Conservation (phyloP, 2,113 vertebrate genomes). For the Crotophaga sulcirostris region DNA sequence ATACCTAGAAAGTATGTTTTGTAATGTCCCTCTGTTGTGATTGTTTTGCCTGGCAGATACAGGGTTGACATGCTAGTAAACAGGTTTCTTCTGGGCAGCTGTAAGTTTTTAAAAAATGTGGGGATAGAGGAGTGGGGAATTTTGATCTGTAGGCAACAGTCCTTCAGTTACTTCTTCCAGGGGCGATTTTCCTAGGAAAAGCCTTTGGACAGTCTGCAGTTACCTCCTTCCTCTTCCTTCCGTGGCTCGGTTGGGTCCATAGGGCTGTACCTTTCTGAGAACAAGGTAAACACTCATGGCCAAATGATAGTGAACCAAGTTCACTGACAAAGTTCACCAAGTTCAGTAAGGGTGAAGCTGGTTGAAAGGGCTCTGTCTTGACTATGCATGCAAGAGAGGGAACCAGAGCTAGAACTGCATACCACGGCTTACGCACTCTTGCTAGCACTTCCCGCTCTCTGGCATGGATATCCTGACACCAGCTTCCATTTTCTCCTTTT, state of each 20-base stretch:
- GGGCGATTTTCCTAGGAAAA: background rate
- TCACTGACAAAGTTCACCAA: background rate
- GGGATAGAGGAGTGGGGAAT: background rate
- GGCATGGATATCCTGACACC: background rate
- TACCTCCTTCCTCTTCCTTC: background rate
- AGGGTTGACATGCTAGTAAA: background rate
- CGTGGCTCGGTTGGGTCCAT: accelerated
- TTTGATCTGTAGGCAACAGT: background rate
- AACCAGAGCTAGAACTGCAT: background rate
- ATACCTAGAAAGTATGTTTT: background rate
- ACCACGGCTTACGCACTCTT: background rate
- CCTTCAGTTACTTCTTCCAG: background rate
- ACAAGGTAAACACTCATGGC: background rate
- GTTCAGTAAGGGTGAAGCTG: background rate
- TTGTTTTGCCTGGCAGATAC: background rate
- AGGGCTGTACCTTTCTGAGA: background rate
- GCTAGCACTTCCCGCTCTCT: background rate
- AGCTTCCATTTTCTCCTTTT: background rate
- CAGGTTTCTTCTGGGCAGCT: background rate
- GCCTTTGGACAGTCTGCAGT: background rate
- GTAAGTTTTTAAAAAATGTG: background rate
- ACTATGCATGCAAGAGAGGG: background rate
- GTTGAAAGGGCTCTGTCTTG: background rate
- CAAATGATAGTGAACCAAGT: background rate
- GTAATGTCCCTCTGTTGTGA: background rate